Percentiles rank a stretch among this genome's conserved stretches.
Evolutionary conservation across 2,888 invertebrate species (phyloP).

Genomic region (Trisateles emortualis): DNA sequence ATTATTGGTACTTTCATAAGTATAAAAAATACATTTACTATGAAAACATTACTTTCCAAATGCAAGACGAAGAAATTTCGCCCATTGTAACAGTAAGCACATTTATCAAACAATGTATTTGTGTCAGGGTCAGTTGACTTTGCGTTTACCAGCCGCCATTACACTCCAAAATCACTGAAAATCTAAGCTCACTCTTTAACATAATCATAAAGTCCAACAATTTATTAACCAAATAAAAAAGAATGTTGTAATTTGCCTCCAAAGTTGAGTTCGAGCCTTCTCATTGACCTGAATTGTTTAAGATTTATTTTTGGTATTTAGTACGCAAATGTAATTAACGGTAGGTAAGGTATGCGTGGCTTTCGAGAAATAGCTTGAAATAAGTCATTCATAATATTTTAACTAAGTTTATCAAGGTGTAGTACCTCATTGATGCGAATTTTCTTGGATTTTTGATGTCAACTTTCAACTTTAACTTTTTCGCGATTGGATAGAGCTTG

Average conservation of each 20-base stretch:
- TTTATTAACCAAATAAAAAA: slow-evolving; percentile 28
- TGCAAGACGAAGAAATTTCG: slow-evolving; percentile 42
- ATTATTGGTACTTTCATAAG: no score
- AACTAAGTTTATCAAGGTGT: slow-evolving; percentile 10
- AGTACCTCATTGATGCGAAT: not conserved
- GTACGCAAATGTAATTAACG: slow-evolving; percentile 28
- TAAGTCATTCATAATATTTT: slow-evolving; percentile 30
- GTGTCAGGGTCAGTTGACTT: slow-evolving; percentile 69
- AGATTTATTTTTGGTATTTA: slow-evolving; percentile 34
- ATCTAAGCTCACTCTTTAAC: slow-evolving; percentile 32
- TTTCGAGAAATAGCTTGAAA: slow-evolving; percentile 30
- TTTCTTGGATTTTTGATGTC: not conserved
- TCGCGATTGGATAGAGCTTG: not conserved
- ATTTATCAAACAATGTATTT: slow-evolving; percentile 67
- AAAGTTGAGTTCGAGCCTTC: slow-evolving; percentile 16
- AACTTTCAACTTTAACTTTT: not conserved
- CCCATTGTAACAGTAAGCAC: slow-evolving; percentile 57
- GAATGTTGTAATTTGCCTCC: slow-evolving; percentile 26
- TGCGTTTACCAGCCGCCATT: slow-evolving; percentile 19
- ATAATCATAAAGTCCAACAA: slow-evolving; percentile 32
- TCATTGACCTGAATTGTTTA: slow-evolving; percentile 44
- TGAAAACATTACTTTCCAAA: slow-evolving; percentile 20
- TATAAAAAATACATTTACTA: no score
- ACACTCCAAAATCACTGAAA: slow-evolving; percentile 31
- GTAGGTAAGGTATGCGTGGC: slow-evolving; percentile 30